Base-by-base conservation (phyloP, 2,888 invertebrate species). In the Lasioglossum leucozonium region DNA sequence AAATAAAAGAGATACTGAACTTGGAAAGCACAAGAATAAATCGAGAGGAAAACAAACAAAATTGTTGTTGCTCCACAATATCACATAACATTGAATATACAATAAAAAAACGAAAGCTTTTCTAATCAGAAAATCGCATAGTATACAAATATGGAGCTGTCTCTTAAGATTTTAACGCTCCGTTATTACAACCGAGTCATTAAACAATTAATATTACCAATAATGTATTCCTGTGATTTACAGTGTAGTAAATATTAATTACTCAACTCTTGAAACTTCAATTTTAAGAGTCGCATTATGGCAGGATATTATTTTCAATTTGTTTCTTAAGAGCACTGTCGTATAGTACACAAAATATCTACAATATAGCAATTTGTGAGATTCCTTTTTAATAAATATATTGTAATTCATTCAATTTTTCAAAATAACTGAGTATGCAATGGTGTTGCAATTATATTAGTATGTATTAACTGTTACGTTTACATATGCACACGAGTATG, bases 121-220 rank as follows among this genome's bases (percentile, higher is more conserved):
- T 69, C 76, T 67, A 18, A 37, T 81, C 71, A 0, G 30, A 72
- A 80, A 62, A 65, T 65, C 77, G 67, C 65, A 62, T 30, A 62
- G 26, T 74, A 51, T 79, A 74, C 16, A 78, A 71, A 73, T 82
- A 75, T 73, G 72, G 82, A 81, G 78, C 47, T 67, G 22, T 75
- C 62, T 22, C 72, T 62, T 71, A 47, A 18, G 22, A 22, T 42
- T 47, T 62, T 72, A 78, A 79, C 16, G 42, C 55, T 75, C 51
- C 26, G 79, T 73, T 74, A 86, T 88, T 86, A 88, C 88, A 82
- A 86, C 82, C 85, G 47, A 81, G 74, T 72, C 74, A 16, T 77
- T 81, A 55, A 67, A 79, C 18, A 55, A 72, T 79, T 71, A 76
- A 71, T 73, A 40, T 40, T 44, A 80, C 10, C 69, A 76, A 81